A percentile compares a stretch with the other conserved stretches of the same genome.
Evolutionary conservation across 2,888 invertebrate genomes (phyloP).

Genomic region (Dendrolimus houi): DNA sequence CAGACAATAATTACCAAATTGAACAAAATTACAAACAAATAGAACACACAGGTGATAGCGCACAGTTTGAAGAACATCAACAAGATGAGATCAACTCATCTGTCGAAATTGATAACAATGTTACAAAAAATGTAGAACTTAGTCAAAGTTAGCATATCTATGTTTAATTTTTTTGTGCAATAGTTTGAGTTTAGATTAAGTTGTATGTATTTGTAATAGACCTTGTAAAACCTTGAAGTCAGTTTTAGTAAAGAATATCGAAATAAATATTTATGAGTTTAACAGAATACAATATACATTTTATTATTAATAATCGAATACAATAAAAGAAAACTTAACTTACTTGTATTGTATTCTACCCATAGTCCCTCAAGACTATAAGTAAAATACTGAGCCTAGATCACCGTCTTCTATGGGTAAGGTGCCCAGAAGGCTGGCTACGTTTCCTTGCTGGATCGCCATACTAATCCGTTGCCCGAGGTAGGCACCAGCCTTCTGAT

Average conservation of each 20-base stretch:
- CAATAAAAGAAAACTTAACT: too few species aligned
- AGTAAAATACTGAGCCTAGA: too few species aligned
- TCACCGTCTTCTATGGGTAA: too few species aligned
- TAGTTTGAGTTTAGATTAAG: conserved; percentile 40
- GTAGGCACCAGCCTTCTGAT: too few species aligned
- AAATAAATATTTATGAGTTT: too few species aligned
- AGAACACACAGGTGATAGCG: conserved; percentile 31
- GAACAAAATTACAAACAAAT: conserved; percentile 41
- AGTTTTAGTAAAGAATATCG: not conserved
- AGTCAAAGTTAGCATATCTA: conserved; percentile 54
- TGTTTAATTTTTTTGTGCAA: conserved; percentile 42
- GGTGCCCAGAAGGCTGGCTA: too few species aligned
- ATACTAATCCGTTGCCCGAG: too few species aligned
- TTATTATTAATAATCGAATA: too few species aligned
- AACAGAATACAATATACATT: too few species aligned
- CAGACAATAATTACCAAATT: conserved; percentile 40
- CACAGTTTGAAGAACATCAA: conserved; percentile 11
- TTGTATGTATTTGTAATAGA: conserved; percentile 24
- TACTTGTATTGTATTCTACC: too few species aligned
- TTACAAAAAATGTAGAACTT: conserved; percentile 35
- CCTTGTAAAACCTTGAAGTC: not conserved
- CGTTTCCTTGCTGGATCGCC: too few species aligned
- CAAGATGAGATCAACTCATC: conserved; percentile 14
- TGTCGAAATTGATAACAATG: conserved; percentile 27
- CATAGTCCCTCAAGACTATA: too few species aligned